Base-by-base conservation (phyloP, 2,888 invertebrate species). In the Molanna angustata region DNA sequence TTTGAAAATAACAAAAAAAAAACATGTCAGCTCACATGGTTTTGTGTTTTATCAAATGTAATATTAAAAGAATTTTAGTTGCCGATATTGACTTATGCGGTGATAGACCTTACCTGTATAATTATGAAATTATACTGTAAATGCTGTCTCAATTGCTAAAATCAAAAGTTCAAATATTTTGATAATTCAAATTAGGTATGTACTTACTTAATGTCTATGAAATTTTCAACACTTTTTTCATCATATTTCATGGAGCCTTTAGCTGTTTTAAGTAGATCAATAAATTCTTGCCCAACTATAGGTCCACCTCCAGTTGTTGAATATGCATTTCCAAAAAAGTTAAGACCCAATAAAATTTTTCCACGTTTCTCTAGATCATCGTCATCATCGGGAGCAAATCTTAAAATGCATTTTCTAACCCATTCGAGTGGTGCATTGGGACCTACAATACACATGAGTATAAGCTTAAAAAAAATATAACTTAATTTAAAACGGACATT, bases 281-380 rank as follows among this genome's bases (percentile, higher is more conserved):
- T 74, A 66, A 86, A 94, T 65, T 90, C 86, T 3, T 80, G 77
- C 2, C 86, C 90, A 9, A 94, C 74, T 53, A 96, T 87, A 0
- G 94, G 84, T 1, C 88, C 87, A 3, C 93, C 94, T 2, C 90
- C 90, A 61, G 85, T 84, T 1, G 85, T 80, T 0, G 86, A 87
- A 63, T 88, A 95, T 60, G 90, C 89, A 67, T 93, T 88, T 1
- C 96, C 96, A 71, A 95, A 97, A 73, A 96, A 94, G 69, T 96
- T 97, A 4, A 96, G 68, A 1, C 96, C 96, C 60, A 94, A 73
- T 11, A 96, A 75, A 56, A 96, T 88, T 72, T 95, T 93, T 3
- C 78, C 71, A 37, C 90, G 76, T 63, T 84, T 84, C 2, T 76
- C 71, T 35, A 76, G 74, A 0, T 75, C 73, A 41, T 76, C 74